Evolutionary conservation across 2,888 invertebrate genomes (phyloP), one percentile per base, ranked within the genome.

Genomic region (Dendrolimus houi): DNA sequence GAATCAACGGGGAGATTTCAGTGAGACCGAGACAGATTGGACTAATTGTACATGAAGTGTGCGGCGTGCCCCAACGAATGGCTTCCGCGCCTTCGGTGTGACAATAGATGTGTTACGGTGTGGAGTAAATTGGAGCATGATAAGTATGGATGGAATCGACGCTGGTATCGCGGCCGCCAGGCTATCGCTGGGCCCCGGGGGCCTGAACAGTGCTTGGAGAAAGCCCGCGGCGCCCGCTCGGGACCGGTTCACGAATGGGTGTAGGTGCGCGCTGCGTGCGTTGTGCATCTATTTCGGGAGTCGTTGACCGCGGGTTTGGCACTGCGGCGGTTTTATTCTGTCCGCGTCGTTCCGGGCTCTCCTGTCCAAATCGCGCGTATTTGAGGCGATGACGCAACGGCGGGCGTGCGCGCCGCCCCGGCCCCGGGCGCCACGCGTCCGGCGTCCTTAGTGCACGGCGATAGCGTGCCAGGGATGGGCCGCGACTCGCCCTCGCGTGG

Each of bases 281-380:
- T 73, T 76, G 79, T 79, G 86, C 86, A 79, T 85, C 87, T 87
- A 87, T 87, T 89, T 89, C 85, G 88, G 87, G 87, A 87, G 88
- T 88, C 88, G 87, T 81, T 86, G 88, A 88, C 88, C 88, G 87
- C 82, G 75, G 74, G 80, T 77, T 81, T 80, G 84, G 84, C 84
- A 80, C 76, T 73, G 74, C 62, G 60, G 59, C 64, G 62, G 59
- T 75, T 79, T 47, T 75, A 74, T 76, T 75, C 75, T 71, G 76
- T 75, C 65, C 72, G 74, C 70, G 73, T 72, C 71, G 76, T 67
- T 67, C 74, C 74, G 77, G 74, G 64, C 69, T 63, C 69, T 68
- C 69, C 68, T 69, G 70, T 71, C 64, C 64, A 67, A 69, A 68
- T 62, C 74, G 69, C 72, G 70, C 71, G 76, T 81, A 81, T 81